Evolutionary conservation across 2,888 invertebrate species (phyloP), one percentile per base, ranked within the genome.

Genomic region (Noctua comes): DNA sequence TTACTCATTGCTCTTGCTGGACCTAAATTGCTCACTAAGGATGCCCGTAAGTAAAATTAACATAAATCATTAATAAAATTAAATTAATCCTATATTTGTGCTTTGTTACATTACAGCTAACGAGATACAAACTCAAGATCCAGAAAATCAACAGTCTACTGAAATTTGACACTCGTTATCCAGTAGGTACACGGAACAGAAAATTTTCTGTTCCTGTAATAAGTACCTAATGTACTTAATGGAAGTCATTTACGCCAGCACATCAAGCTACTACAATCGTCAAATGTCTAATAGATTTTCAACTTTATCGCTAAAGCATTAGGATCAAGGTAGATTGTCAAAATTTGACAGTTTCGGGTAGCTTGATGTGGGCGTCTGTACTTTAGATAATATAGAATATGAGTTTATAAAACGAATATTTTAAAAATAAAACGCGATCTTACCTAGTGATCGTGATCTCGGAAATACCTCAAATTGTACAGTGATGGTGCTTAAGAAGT

Each of bases 1-100:
- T 97, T 98, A 77, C 93, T 98, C 51, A 98, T 98, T 70, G 97
- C 98, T 0, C 86, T 98, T 13, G 95, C 97, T 18, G 98, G 98
- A 0, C 98, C 98, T 10, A 97, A 97, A 71, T 94, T 98, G 18
- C 88, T 97, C 7, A 92, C 88, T 40, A 92, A 90, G 78, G 88
- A 88, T 77, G 86, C 91, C 66, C 76, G 94, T 95, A 88, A 92
- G 92, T 88, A 46, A 62, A 10, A 68, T 43, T 40, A 51, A 70
- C 18, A 36, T n/a, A n/a, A n/a, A n/a, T n/a, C n/a, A n/a, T n/a
- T n/a, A n/a, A n/a, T n/a, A n/a, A n/a, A n/a, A n/a, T n/a, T n/a
- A n/a, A n/a, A n/a, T n/a, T n/a, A n/a, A n/a, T n/a, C 10, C 13
- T 27, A 43, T 24, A 57, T 65, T 62, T 3, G 3, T 57, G 21